These are phyloP conservation scores for Bubo bubo DNA, from an alignment of 2,113 vertebrate genomes.

Conservation along the genomic window DNA sequence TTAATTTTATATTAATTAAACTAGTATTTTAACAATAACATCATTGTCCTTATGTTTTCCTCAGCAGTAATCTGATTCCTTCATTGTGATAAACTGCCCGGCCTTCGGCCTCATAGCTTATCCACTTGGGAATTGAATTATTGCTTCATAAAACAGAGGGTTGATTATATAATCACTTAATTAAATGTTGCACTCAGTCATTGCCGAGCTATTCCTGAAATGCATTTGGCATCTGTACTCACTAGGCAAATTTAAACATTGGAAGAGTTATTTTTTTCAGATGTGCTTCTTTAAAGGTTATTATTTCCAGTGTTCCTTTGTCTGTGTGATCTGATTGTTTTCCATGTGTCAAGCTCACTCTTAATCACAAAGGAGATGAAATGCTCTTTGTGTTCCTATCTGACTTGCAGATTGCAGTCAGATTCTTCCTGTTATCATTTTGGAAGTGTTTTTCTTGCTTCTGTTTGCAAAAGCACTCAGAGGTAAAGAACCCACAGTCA, in stretches of 20 bases:
- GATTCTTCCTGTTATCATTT: slow-evolving; percentile 1
- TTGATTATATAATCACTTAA: slow-evolving; percentile 75
- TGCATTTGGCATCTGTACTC: slow-evolving; percentile 46
- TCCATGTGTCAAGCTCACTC: slow-evolving; percentile 30
- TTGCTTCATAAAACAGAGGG: slow-evolving; percentile 67
- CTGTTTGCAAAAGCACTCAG: background rate
- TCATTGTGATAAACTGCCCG: slow-evolving; percentile 59
- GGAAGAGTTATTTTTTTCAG: slow-evolving; percentile 31
- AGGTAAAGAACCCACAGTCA: background rate
- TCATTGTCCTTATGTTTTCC: slow-evolving; percentile 50
- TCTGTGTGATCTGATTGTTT: slow-evolving; percentile 52
- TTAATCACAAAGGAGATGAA: slow-evolving; percentile 40
- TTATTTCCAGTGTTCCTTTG: slow-evolving; percentile 47
- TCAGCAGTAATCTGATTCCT: slow-evolving; percentile 53
- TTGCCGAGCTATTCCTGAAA: slow-evolving; percentile 63
- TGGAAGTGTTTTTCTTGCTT: background rate
- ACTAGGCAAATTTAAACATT: slow-evolving; percentile 18
- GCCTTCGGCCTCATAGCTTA: slow-evolving; percentile 51
- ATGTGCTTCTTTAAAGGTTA: slow-evolving; percentile 51
- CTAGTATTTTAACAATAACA: slow-evolving; percentile 49
- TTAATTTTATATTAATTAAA: slow-evolving; percentile 64
- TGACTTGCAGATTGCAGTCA: slow-evolving; percentile 37
- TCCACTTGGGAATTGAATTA: slow-evolving; percentile 67
- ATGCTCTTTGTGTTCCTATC: slow-evolving; percentile 45
- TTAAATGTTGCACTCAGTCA: slow-evolving; percentile 71